These are phyloP conservation scores for Spilogale gracilis DNA, from an alignment of 2,113 vertebrate species.

Conservation along the genomic window DNA sequence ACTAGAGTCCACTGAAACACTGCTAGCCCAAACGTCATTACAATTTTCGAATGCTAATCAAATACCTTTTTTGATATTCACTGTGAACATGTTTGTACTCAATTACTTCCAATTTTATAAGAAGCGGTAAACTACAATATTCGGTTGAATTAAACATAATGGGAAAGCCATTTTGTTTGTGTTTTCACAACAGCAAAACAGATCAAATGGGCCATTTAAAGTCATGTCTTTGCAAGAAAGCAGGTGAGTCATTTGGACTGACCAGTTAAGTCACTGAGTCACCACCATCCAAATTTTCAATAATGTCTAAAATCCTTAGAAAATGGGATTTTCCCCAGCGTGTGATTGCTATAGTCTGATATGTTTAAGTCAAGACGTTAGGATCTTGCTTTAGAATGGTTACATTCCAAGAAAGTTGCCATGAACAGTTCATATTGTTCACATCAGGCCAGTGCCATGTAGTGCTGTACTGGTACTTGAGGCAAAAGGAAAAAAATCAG, in stretches of 20 bases:
- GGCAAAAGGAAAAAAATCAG: neutral
- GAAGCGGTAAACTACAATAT: constrained; percentile 28
- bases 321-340: neutral
- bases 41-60: constrained; percentile 41
- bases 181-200: constrained; percentile 17
- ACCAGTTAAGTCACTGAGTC: neutral
- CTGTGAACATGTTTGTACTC: constrained; percentile 5
- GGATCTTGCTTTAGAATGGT: neutral
- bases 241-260: neutral
- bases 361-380: neutral
- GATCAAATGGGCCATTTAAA: neutral
- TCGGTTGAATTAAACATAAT: constrained; percentile 41
- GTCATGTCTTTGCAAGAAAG: neutral
- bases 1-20: neutral
- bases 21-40: constrained; percentile 27
- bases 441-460: neutral
- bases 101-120: constrained; percentile 56
- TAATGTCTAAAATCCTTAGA: neutral
- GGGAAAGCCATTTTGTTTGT: neutral
- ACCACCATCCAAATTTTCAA: neutral
- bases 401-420: neutral
- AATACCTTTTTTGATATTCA: constrained; percentile 15
- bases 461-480: neutral
- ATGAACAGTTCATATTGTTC: neutral
- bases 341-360: neutral